Base-by-base conservation (phyloP, 1,140 invertebrate genomes). In the Yoshiicerus persimilis region DNA sequence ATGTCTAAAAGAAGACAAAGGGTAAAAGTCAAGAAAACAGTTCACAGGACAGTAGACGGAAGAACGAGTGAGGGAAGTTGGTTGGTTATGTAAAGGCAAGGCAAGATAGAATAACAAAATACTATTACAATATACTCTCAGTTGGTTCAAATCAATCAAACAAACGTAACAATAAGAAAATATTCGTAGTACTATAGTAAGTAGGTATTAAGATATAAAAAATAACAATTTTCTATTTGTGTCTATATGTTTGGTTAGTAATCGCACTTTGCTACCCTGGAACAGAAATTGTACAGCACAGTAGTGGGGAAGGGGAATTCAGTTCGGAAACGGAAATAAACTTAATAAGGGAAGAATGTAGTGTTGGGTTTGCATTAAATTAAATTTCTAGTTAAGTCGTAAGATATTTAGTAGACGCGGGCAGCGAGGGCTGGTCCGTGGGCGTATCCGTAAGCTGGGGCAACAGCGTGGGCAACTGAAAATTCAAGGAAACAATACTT, bases 221-320 rank as follows among this genome's bases (percentile, higher is more conserved):
- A 80, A 36, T 80, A 80, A 80, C 75, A 80, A 36, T 80, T 80
- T 80, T 38, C 75, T 80, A 80, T 80, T 80, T 80, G 32, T 36
- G 34, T 80, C 75, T 80, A 80, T 20, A 32, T 70, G 34, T 80
- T 80, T 80, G 30, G 34, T 80, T 80, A 80, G 75, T 80, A 36
- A 80, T 80, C 75, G 75, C 75, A 38, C 75, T 80, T 34, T 80
- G 30, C 75, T 80, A 80, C 75, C 75, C 75, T 34, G 75, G 75
- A 80, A 80, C 75, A 20, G 75, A 80, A 77, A 77, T 80, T 80
- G 75, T 80, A 80, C 75, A 80, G 75, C 23, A 80, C 75, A 80
- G 32, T 80, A 4, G 75, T 77, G 70, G 25, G 8, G 27, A 80
- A 16, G 75, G 32, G 75, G 32, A 80, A 80, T 34, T 80, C 75